Evolutionary conservation across 2,888 invertebrate genomes (phyloP), one percentile per base, ranked within the genome.

Genomic region (Euspilapteryx auroguttella): DNA sequence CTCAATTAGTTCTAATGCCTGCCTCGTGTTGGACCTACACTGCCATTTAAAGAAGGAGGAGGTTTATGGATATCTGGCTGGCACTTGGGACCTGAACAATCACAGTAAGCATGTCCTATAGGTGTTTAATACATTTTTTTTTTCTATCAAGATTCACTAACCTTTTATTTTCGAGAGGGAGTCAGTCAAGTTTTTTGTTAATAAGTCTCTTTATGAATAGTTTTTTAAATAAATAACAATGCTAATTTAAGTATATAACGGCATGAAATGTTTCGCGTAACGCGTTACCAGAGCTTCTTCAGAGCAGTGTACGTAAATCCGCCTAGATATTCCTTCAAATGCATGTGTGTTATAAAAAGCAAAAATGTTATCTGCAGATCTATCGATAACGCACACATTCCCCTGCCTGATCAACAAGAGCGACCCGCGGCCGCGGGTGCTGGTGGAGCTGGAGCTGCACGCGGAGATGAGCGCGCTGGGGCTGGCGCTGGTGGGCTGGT

Each of bases 31-130:
- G 49, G 95, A 96, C 59, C 88, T 96, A 43, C 96, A 96, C 56
- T 91, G 93, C 49, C 95, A 96, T 62, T 78, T 96, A 42, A 92
- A 90, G n/a, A 89, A 87, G 49, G 89, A 89, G 42, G 96, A 96
- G 76, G 91, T 95, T 9, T 91, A 92, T 48, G 97, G 97, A n/a
- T 97, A 96, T 58, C 71, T 97, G 28, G 96, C 90, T 28, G 96
- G 97, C 3, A 87, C 87, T 32, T 97, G 96, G 96, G 96, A 96
- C 63, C 85, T 92, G 29, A 92, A 91, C 55, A 83, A 85, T 35
- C 95, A 96, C 49, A 93, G 95, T 95, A 81, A 81, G 87, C 80
- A n/a, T n/a, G n/a, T n/a, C n/a, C n/a, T n/a, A n/a, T n/a, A n/a
- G n/a, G n/a, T n/a, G n/a, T n/a, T n/a, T n/a, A n/a, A n/a, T n/a